A percentile compares a stretch with the other conserved stretches of the same genome.
phyloP scores from a whole-genome alignment of 2,797 vertebrate species.

The Clamator glandarius region DNA sequence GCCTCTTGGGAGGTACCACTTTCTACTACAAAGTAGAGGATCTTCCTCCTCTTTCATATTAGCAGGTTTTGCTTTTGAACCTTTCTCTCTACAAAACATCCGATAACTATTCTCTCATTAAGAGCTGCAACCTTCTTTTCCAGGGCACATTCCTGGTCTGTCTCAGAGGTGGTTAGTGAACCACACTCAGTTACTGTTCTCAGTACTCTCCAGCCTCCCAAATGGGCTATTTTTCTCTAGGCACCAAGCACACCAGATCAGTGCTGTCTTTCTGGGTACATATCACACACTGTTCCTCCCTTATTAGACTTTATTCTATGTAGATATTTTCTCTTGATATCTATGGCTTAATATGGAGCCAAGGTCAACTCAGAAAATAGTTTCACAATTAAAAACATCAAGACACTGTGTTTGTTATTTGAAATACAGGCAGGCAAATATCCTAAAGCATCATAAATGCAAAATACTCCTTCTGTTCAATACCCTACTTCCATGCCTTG shows the following conservation, averaged over 20 bases:
- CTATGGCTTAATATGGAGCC: neutral
- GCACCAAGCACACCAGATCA: neutral
- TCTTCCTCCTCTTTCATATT: neutral
- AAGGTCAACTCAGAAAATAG: neutral
- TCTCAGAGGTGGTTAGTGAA: neutral
- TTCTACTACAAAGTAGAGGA: neutral
- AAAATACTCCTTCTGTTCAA: neutral
- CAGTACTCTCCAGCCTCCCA: neutral
- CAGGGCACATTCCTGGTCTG: neutral
- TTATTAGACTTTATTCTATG: neutral
- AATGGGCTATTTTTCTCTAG: neutral
- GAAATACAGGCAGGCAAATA: neutral
- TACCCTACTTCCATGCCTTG: neutral
- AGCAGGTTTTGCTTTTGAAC: neutral
- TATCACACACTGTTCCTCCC: neutral
- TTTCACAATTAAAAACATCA: neutral
- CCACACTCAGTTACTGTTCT: neutral
- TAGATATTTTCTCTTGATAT: neutral
- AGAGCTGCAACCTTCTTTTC: neutral
- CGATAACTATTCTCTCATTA: neutral
- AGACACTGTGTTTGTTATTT: neutral
- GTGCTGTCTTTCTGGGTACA: neutral
- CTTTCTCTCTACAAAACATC: neutral
- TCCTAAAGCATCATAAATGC: neutral
- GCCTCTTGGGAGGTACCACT: neutral